Conservation (phyloP, 2,113 vertebrate species). For the Heloderma charlesbogerti region DNA sequence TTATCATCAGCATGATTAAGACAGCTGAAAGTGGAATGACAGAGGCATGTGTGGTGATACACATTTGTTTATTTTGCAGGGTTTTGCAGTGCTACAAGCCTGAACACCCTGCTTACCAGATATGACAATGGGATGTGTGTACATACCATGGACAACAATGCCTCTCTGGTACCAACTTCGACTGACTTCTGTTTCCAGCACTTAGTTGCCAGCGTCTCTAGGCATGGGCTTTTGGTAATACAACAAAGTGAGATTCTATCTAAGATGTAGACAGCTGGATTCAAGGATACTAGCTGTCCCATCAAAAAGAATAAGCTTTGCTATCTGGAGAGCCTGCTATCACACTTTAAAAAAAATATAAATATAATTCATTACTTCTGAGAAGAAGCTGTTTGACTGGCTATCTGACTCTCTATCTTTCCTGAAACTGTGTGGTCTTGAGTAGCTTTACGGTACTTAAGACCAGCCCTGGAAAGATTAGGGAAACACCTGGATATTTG, state of each 20-base stretch:
- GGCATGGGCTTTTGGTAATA: background rate
- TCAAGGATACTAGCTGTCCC: background rate
- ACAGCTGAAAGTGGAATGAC: too few species aligned
- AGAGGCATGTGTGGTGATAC: too few species aligned
- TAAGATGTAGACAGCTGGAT: background rate
- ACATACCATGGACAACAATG: background rate
- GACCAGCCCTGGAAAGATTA: slow-evolving; percentile 15
- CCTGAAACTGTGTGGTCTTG: background rate
- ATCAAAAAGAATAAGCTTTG: background rate
- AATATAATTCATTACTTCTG: slow-evolving; percentile 41
- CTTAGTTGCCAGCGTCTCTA: background rate
- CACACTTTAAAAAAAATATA: background rate
- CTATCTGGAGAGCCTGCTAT: background rate
- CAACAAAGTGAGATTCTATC: background rate
- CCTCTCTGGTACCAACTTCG: background rate
- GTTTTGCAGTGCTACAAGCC: too few species aligned
- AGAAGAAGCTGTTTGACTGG: slow-evolving; percentile 14
- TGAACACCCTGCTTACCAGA: too few species aligned
- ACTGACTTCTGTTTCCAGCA: background rate
- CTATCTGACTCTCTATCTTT: slow-evolving; percentile 25
- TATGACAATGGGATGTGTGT: too few species aligned
- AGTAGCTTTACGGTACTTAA: slow-evolving; percentile 14
- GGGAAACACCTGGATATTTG: slow-evolving; percentile 28
- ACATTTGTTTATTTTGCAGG: too few species aligned
- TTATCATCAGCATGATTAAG: too few species aligned